Evolutionary conservation across 1,140 invertebrate species (phyloP).

Genomic region (Varroa destructor): DNA sequence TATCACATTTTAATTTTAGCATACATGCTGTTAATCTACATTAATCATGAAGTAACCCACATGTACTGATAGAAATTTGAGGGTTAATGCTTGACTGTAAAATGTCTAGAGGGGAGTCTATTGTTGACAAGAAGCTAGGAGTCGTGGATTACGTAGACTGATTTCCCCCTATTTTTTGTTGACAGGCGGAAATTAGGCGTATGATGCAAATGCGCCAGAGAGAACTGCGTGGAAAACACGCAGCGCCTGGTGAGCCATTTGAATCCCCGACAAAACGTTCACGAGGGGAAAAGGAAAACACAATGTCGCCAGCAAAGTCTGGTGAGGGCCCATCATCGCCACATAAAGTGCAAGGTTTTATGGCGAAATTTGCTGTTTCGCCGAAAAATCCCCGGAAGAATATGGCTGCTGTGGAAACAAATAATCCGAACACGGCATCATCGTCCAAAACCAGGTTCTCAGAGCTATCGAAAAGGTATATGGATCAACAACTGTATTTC

Average conservation of each 20-base stretch:
- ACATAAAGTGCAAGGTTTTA: not conserved
- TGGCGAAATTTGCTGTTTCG: conserved; percentile 24
- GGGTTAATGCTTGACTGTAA: too few relatives aligned
- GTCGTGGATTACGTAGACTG: too few relatives aligned
- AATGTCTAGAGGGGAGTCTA: too few relatives aligned
- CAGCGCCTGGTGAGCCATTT: not conserved
- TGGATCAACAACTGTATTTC: not conserved
- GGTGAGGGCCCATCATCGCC: not conserved
- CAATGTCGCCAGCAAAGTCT: too few relatives aligned
- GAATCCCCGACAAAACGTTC: conserved; percentile 5
- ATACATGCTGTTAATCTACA: too few relatives aligned
- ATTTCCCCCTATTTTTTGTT: too few relatives aligned
- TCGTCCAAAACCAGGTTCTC: not conserved
- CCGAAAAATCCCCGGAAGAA: conserved; percentile 6
- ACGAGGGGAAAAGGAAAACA: conserved; percentile 12
- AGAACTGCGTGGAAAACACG: conserved; percentile 5
- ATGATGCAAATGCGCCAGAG: conserved; percentile 21
- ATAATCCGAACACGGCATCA: not conserved
- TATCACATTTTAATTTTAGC: too few relatives aligned
- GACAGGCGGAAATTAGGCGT: conserved; percentile 7
- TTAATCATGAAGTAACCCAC: too few relatives aligned
- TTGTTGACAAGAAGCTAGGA: too few relatives aligned
- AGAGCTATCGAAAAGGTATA: conserved; percentile 3
- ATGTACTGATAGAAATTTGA: too few relatives aligned
- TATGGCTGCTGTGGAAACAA: not conserved